Base-by-base conservation (phyloP, 2,797 vertebrate species). In the Rhadinocentrus ornatus region DNA sequence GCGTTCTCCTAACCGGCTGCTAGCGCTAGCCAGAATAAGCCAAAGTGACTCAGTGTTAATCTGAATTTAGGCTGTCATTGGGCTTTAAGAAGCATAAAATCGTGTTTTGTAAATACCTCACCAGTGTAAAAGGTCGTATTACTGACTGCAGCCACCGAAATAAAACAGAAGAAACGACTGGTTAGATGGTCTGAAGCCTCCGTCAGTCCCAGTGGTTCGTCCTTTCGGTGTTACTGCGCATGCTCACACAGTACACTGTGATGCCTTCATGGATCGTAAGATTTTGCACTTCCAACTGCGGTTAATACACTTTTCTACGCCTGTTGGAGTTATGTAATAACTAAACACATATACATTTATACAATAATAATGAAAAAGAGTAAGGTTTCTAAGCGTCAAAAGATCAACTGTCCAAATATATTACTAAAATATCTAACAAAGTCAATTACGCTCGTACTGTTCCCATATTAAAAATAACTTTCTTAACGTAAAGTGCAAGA, bases 211-310 rank as follows among this genome's bases (percentile, higher is more conserved):
- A 37, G 8, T 35, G 10, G 35, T 37, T 37, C 63, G 29, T 29
- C 29, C 48, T 68, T 24, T 48, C 6, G 3, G 18, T 12, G 7
- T 26, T 46, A 64, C 0, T 81, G 78, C 86, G 85, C 88, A 85
- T 83, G 83, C 29, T 0, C 80, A 34, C 2, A 0, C 0, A 8
- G 7, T 13, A 29, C 15, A n/a, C 13, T 0, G 0, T 34, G 83
- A 3, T 57, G 71, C 79, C 1, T 82, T 85, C 76, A 78, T 0
- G 56, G 62, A 24, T 18, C 15, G 6, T 46, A 20, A 26, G 61
- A 53, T 41, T 37, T 31, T 8, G 27, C 3, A 15, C 20, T 32
- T 2, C 4, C 5, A 3, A 27, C 3, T 13, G 0, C n/a, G 0
- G 27, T 39, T 13, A 3, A 31, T 10, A n/a, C 0, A 2, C 16